Evolutionary conservation across 2,888 invertebrate genomes (phyloP).

Genomic region (Pollenia griseotomentosa): DNA sequence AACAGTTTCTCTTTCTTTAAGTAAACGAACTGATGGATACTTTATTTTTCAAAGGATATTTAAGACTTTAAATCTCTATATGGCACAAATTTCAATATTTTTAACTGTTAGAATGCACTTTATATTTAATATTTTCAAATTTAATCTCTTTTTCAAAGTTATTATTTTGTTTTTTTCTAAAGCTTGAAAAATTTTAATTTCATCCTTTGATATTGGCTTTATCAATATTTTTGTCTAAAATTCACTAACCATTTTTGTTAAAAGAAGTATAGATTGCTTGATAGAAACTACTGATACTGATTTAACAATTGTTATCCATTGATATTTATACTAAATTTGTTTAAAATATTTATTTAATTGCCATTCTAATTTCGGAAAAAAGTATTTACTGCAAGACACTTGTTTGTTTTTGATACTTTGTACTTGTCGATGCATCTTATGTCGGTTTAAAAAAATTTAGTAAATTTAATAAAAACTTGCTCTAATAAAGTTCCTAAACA

Average conservation of each 20-base stretch:
- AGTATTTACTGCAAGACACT: not conserved
- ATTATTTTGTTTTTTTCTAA: too few relatives aligned
- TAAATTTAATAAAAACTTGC: slow-evolving; percentile 9
- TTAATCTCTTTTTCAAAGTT: too few relatives aligned
- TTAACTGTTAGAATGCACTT: too few relatives aligned
- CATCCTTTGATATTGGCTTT: too few relatives aligned
- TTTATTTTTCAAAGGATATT: not conserved
- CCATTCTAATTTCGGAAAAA: not conserved
- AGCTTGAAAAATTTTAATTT: too few relatives aligned
- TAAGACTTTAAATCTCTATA: too few relatives aligned
- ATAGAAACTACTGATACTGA: slow-evolving; percentile 76
- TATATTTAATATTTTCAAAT: too few relatives aligned
- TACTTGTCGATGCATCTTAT: slow-evolving; percentile 11
- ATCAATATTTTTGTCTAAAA: slow-evolving; percentile 58
- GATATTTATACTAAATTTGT: slow-evolving; percentile 56
- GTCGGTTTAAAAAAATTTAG: not conserved
- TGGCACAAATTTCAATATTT: too few relatives aligned
- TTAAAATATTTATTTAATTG: not conserved
- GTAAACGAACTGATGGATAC: not conserved
- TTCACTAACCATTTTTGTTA: slow-evolving; percentile 64
- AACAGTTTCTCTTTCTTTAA: too few relatives aligned
- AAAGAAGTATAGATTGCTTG: slow-evolving; percentile 65
- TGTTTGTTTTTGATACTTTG: not conserved
- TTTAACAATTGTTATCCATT: not conserved
- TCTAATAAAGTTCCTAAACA: slow-evolving; percentile 26